Percentiles rank a stretch among this genome's conserved stretches.
phyloP scores from a whole-genome alignment of 2,113 vertebrate species.

The Caretta caretta region DNA sequence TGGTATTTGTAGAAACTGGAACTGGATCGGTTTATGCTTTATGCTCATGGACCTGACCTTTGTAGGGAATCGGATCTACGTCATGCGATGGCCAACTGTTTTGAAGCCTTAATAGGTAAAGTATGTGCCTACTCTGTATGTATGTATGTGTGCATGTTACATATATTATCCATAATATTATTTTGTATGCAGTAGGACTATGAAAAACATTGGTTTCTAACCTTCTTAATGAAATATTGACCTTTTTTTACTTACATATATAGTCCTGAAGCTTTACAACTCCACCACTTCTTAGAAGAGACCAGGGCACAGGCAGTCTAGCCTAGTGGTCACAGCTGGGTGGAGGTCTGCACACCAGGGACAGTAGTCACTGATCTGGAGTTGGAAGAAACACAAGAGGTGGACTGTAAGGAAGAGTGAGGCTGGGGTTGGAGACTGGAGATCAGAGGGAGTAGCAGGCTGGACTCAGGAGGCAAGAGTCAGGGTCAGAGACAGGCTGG shows the following conservation, averaged over 20 bases:
- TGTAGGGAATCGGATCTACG: conserved; percentile 97
- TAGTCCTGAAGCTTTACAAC: neutral
- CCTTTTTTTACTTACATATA: neutral
- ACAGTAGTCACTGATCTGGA: neutral
- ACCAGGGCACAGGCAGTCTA: neutral
- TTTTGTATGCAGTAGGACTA: neutral
- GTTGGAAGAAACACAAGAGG: neutral
- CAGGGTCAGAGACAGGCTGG: neutral
- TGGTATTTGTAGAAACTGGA: conserved; percentile 91
- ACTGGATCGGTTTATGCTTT: conserved; percentile 98
- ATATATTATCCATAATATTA: neutral
- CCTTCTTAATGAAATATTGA: fast-evolving
- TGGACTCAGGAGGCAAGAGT: neutral
- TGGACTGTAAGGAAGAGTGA: neutral
- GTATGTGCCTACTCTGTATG: neutral
- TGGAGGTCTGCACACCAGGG: neutral
- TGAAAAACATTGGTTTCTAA: neutral
- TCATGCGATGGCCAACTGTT: conserved; percentile 99
- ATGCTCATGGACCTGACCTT: conserved; percentile 97
- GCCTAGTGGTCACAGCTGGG: neutral
- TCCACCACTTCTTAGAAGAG: neutral
- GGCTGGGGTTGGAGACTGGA: neutral
- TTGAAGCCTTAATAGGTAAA: conserved; percentile 98
- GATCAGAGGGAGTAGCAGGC: neutral
- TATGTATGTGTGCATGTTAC: fast-evolving